phyloP scores from a whole-genome alignment of 2,888 invertebrate species.

The Nudaria mundana region DNA sequence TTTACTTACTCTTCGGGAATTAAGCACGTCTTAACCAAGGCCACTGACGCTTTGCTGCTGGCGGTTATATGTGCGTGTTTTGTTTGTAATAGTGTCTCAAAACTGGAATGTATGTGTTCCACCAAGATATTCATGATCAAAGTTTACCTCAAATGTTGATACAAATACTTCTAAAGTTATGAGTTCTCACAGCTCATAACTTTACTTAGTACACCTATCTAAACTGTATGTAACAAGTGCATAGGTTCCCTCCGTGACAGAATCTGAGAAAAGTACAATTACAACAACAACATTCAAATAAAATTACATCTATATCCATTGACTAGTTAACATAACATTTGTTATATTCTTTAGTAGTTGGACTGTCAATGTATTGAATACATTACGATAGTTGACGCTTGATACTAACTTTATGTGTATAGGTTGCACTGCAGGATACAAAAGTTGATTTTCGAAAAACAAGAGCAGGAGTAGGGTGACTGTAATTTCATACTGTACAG shows the following conservation, averaged over 20 bases:
- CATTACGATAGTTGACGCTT: conserved; percentile 19
- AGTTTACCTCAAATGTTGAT: not conserved
- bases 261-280: conserved; percentile 20
- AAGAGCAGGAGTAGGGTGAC: conserved; percentile 50
- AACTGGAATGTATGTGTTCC: not conserved
- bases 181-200: conserved; percentile 3
- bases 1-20: too few species aligned
- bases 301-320: conserved; percentile 18
- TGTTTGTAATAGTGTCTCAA: not conserved
- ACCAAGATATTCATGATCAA: not conserved
- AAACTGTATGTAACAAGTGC: conserved; percentile 26
- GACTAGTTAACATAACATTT: conserved; percentile 3
- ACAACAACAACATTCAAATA: conserved; percentile 1
- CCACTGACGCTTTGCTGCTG: too few species aligned
- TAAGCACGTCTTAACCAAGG: too few species aligned
- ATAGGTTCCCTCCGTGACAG: conserved; percentile 17
- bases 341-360: conserved; percentile 5
- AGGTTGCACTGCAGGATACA: conserved; percentile 59
- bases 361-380: conserved; percentile 16
- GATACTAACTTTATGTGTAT: conserved; percentile 46
- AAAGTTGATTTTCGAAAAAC: conserved; percentile 55
- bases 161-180: not conserved
- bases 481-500: conserved; percentile 15
- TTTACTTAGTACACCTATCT: conserved; percentile 10
- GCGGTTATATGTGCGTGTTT: too few species aligned